phyloP scores from a whole-genome alignment of 2,113 vertebrate genomes.

The Aleadryas rufinucha region DNA sequence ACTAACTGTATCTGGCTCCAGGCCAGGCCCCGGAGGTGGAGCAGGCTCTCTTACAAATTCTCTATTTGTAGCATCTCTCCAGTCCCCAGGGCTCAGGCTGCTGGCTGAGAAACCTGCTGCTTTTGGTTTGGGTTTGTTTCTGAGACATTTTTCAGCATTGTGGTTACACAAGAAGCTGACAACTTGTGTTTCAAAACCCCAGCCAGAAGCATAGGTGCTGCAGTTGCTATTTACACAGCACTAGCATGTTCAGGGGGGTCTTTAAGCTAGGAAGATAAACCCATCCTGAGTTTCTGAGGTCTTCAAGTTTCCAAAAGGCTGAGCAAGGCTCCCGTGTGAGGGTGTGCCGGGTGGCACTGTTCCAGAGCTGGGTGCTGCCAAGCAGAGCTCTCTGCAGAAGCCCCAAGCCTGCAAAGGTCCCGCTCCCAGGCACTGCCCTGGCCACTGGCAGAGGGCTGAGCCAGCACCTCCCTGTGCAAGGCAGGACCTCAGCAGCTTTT shows the following conservation, averaged over 20 bases:
- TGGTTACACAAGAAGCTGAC: neutral
- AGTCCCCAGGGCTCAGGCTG: neutral
- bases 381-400: neutral
- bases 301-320: neutral
- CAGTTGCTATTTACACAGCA: neutral
- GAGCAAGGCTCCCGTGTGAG: rapidly evolving
- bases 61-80: neutral
- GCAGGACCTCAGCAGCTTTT: neutral
- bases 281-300: neutral
- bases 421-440: neutral
- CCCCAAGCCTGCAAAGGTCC: neutral
- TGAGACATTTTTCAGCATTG: neutral
- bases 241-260: rapidly evolving
- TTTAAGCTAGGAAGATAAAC: neutral
- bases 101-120: neutral
- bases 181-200: neutral
- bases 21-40: neutral
- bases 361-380: neutral
- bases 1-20: neutral
- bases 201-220: neutral
- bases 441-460: neutral
- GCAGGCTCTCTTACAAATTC: neutral
- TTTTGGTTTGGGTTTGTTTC: neutral
- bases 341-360: neutral
- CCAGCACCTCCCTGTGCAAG: neutral